Percentiles rank a stretch among this genome's conserved stretches.
Evolutionary conservation across 1,140 invertebrate genomes (phyloP).

Genomic region (Octopus bimaculoides): DNA sequence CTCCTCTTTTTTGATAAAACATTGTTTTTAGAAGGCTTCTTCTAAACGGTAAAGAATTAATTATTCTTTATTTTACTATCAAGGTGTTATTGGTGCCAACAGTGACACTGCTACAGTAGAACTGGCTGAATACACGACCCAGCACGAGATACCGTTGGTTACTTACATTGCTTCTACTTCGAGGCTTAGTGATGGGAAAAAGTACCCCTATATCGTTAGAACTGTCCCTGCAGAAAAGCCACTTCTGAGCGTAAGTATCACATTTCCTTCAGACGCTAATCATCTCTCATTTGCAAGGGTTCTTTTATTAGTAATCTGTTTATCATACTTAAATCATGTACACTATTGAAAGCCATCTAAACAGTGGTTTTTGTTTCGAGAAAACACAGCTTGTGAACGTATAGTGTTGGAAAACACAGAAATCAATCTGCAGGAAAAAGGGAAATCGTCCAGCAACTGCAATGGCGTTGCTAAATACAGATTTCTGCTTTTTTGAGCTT

Average conservation of each 20-base stretch:
- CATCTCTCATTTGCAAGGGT: too few species aligned
- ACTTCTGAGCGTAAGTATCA: conserved; percentile 38
- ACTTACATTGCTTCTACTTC: conserved; percentile 74
- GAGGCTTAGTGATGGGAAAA: conserved; percentile 71
- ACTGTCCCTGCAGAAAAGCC: conserved; percentile 77
- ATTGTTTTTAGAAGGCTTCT: not conserved
- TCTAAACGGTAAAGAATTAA: not conserved
- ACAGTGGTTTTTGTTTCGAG: too few species aligned
- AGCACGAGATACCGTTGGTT: conserved; percentile 71
- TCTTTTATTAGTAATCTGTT: too few species aligned
- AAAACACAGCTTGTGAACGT: too few species aligned
- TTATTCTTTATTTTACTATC: not conserved
- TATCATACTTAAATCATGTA: too few species aligned
- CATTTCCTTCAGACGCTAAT: conserved; percentile 10
- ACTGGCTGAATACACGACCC: conserved; percentile 25
- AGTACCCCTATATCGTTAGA: conserved; percentile 74
- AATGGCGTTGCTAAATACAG: too few species aligned
- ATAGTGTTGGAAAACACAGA: too few species aligned
- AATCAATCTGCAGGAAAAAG: too few species aligned
- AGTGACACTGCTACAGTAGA: conserved; percentile 33
- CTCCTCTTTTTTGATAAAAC: not conserved
- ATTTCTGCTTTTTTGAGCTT: too few species aligned
- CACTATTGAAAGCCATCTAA: too few species aligned
- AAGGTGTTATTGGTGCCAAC: conserved; percentile 43
- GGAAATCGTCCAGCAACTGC: too few species aligned